These are phyloP conservation scores for Oncorhynchus keta DNA, from an alignment of 2,113 vertebrate genomes.

Conservation along the genomic window DNA sequence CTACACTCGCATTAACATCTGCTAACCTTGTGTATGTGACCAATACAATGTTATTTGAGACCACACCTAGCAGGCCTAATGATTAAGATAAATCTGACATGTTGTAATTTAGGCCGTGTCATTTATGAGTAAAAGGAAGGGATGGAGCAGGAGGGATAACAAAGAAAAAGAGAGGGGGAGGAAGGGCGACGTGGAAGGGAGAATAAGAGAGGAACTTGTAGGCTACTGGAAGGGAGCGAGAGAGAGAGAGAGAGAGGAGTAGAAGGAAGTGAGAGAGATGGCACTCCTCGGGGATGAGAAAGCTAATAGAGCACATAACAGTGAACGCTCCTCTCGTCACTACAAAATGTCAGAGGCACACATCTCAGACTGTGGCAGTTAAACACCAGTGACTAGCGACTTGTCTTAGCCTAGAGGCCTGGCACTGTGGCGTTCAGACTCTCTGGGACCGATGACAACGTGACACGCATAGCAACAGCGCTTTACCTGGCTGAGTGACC, in stretches of 20 bases:
- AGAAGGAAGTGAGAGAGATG: conserved; percentile 6
- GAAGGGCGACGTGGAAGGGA: background rate
- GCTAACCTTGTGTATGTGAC: too few species aligned
- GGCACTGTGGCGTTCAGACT: background rate
- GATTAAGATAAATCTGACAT: background rate
- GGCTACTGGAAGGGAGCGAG: background rate
- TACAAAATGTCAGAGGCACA: conserved; percentile 71
- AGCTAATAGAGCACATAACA: conserved; percentile 69
- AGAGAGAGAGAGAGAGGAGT: background rate
- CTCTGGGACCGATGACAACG: background rate
- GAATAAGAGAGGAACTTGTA: background rate
- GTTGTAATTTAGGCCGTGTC: background rate
- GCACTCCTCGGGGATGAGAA: conserved; percentile 45
- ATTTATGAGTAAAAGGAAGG: background rate
- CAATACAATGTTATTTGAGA: background rate
- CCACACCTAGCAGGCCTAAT: background rate
- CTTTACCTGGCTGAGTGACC: background rate
- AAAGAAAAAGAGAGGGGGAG: background rate
- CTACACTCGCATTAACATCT: too few species aligned
- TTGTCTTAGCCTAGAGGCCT: background rate
- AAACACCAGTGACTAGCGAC: conserved; percentile 42
- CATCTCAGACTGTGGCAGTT: conserved; percentile 64
- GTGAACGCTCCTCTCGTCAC: conserved; percentile 63
- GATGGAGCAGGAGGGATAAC: conserved; percentile 3
- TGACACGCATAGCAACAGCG: background rate